A percentile compares a stretch with the other conserved stretches of the same genome.
Conservation (phyloP, 2,888 invertebrate genomes). For the Perithous albicinctus region DNA sequence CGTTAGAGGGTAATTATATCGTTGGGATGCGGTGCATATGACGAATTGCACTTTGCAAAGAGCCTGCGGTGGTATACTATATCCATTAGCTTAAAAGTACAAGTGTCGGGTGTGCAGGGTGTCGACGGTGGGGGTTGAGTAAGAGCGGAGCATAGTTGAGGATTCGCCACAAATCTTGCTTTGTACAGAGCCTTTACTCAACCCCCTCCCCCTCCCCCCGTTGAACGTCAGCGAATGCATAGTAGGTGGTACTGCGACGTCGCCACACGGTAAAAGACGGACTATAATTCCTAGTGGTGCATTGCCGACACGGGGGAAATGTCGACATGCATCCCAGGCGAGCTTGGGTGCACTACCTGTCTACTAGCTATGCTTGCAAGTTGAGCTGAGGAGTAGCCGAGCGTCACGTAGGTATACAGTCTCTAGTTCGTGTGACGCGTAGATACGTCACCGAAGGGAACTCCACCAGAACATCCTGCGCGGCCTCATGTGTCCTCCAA, state of each 20-base stretch:
- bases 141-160: not conserved
- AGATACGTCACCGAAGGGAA: constrained; percentile 59
- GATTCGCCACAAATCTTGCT: constrained; percentile 52
- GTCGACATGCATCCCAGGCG: constrained; percentile 45
- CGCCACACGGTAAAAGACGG: constrained; percentile 32
- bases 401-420: constrained; percentile 10
- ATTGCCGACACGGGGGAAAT: constrained; percentile 40
- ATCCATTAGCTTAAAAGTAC: constrained; percentile 2
- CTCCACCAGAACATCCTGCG: constrained; percentile 41
- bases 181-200: constrained; percentile 46
- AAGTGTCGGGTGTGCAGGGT: not conserved
- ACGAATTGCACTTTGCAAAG: too few relatives aligned
- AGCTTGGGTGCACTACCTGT: constrained; percentile 33
- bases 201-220: too few relatives aligned
- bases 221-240: constrained; percentile 28
- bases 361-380: constrained; percentile 20
- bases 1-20: too few relatives aligned
- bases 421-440: constrained; percentile 29
- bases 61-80: not conserved
- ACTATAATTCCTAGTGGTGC: constrained; percentile 53
- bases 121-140: not conserved
- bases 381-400: constrained; percentile 39
- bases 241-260: constrained; percentile 32
- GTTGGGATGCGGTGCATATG: too few relatives aligned
- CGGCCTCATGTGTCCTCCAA: constrained; percentile 47